Conservation (phyloP, 2,888 invertebrate species). For the Actias luna region DNA sequence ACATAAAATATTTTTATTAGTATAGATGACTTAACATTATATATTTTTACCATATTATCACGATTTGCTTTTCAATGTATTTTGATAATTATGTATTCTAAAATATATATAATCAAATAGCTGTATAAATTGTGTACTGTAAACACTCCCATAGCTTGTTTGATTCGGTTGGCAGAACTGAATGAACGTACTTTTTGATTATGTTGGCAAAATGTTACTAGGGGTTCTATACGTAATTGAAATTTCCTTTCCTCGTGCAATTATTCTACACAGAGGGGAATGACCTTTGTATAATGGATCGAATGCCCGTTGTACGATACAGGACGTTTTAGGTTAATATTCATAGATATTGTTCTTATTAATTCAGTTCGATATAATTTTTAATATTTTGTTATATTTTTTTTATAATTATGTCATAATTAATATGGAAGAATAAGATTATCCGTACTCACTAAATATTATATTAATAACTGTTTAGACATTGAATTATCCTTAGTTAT, state of each 20-base stretch:
- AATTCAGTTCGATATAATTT: neutral
- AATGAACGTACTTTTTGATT: constrained; percentile 16
- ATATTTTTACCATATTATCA: neutral
- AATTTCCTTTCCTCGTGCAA: constrained; percentile 19
- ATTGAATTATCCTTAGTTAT: too few relatives aligned
- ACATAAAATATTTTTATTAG: neutral
- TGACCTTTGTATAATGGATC: constrained; percentile 13
- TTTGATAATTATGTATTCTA: neutral
- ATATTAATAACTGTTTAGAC: too few relatives aligned
- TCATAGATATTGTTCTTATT: neutral
- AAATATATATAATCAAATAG: neutral
- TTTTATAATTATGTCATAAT: neutral
- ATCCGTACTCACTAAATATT: too few relatives aligned
- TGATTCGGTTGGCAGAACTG: constrained; percentile 42
- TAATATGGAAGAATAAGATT: too few relatives aligned
- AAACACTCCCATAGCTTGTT: constrained; percentile 15
- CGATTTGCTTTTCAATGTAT: neutral
- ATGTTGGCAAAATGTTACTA: constrained; percentile 35
- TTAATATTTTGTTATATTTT: neutral
- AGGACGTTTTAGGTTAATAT: neutral
- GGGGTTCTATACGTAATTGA: constrained; percentile 20
- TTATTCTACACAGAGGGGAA: constrained; percentile 13
- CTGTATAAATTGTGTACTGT: neutral
- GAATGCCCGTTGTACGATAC: constrained; percentile 13
- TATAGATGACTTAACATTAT: neutral